These are phyloP conservation scores for Cryptoblepharus egeriae DNA, from an alignment of 2,797 vertebrate genomes.

Conservation along the genomic window DNA sequence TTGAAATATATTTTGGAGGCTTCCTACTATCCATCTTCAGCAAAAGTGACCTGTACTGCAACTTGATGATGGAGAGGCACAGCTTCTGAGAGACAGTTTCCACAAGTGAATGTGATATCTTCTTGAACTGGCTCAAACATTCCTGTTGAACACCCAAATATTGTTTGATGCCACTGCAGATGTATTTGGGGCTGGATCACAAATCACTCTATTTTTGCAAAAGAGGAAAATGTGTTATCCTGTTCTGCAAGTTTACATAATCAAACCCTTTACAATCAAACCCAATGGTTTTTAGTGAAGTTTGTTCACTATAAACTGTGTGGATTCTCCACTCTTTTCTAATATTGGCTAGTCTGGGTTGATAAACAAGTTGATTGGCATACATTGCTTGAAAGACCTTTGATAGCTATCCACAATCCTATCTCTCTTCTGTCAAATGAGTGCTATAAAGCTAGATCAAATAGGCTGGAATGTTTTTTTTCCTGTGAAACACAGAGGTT, in stretches of 20 bases:
- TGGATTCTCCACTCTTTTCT: slow-evolving; percentile 36
- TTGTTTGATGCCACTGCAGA: no score
- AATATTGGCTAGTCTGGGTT: slow-evolving; percentile 41
- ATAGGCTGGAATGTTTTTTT: slow-evolving; percentile 35
- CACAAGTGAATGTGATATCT: background rate
- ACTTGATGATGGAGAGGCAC: background rate
- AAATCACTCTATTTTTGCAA: no score
- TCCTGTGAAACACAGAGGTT: slow-evolving; percentile 54
- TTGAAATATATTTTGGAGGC: background rate
- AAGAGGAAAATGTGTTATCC: no score
- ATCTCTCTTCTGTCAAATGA: slow-evolving; percentile 55
- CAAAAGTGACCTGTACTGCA: background rate
- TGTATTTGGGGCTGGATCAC: no score
- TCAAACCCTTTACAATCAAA: background rate
- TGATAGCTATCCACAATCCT: slow-evolving; percentile 33
- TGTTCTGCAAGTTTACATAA: no score
- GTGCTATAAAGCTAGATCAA: slow-evolving; percentile 42
- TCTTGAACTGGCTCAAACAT: background rate
- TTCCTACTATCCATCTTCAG: background rate
- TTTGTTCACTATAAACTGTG: background rate
- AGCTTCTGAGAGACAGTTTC: background rate
- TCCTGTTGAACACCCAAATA: background rate
- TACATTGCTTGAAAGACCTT: slow-evolving; percentile 40
- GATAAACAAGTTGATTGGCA: background rate
- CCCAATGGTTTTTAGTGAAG: background rate